Evolutionary conservation across 1,140 invertebrate species (phyloP).

Genomic region (Copidosoma floridanum): DNA sequence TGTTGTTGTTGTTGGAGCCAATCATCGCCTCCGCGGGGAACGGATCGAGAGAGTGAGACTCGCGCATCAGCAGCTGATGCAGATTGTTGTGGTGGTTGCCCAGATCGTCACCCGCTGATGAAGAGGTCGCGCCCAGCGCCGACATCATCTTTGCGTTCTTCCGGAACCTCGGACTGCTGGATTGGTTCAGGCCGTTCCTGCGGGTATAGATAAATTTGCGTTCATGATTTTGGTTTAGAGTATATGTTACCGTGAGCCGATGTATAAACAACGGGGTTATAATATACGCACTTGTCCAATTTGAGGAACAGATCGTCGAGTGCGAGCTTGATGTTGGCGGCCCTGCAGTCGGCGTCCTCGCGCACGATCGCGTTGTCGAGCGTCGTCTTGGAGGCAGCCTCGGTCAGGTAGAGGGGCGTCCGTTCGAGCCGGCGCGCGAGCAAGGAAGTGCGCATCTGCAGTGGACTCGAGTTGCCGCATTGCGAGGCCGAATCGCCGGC

Average conservation of each 20-base stretch:
- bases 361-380: constrained; percentile 51
- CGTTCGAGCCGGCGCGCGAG: constrained; percentile 34
- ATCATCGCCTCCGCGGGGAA: constrained; percentile 43
- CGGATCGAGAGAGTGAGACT: constrained; percentile 57
- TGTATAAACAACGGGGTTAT: too few species aligned
- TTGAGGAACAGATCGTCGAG: constrained; percentile 48
- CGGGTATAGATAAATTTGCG: too few species aligned
- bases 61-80: constrained; percentile 44
- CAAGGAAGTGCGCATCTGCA: constrained; percentile 32
- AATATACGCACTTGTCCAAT: constrained; percentile 17
- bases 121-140: constrained; percentile 57
- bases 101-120: constrained; percentile 55
- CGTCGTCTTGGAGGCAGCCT: constrained; percentile 54
- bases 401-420: constrained; percentile 43
- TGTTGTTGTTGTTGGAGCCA: too few species aligned
- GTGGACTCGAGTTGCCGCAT: constrained; percentile 43
- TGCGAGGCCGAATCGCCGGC: constrained; percentile 43
- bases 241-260: too few species aligned
- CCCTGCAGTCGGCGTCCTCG: constrained; percentile 48
- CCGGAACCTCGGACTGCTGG: constrained; percentile 28
- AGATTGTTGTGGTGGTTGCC: constrained; percentile 31
- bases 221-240: too few species aligned
- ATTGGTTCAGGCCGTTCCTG: constrained; percentile 5
- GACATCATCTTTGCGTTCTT: constrained; percentile 53
- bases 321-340: constrained; percentile 46